phyloP scores from a whole-genome alignment of 2,888 invertebrate genomes.

The Blastobasis adustella region DNA sequence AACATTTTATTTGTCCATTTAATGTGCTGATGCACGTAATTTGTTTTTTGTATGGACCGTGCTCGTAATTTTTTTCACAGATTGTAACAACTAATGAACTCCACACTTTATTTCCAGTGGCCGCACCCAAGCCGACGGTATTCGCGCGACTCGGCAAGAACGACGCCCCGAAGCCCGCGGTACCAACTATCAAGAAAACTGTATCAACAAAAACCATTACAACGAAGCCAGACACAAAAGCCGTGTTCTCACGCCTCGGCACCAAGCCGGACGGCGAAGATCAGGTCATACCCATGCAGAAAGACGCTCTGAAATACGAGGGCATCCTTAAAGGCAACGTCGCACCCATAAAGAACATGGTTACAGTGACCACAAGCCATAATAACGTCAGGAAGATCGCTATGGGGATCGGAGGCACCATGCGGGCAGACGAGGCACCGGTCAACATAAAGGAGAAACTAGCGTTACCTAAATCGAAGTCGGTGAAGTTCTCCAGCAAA shows the following conservation, averaged over 20 bases:
- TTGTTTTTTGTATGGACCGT: too few species aligned
- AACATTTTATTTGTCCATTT: too few species aligned
- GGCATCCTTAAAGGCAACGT: conserved; percentile 53
- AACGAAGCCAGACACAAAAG: conserved; percentile 33
- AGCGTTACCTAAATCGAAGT: conserved; percentile 47
- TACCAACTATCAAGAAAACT: neutral
- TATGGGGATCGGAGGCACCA: conserved; percentile 44
- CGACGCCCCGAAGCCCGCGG: conserved; percentile 24
- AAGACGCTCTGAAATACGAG: conserved; percentile 62
- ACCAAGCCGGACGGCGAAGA: conserved; percentile 27
- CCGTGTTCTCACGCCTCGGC: conserved; percentile 56
- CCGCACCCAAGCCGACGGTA: conserved; percentile 41
- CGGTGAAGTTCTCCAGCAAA: conserved; percentile 61
- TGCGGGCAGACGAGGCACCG: conserved; percentile 63
- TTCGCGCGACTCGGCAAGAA: conserved; percentile 58
- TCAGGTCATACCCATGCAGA: conserved; percentile 37
- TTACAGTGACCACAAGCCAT: conserved; percentile 46
- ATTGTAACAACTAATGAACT: neutral
- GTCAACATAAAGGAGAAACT: conserved; percentile 58
- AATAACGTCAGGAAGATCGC: conserved; percentile 50
- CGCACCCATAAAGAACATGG: conserved; percentile 31
- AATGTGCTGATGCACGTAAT: too few species aligned
- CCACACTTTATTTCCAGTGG: conserved; percentile 19
- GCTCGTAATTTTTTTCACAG: too few species aligned
- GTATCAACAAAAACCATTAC: neutral